Conservation (phyloP, 1,140 invertebrate species). For the Drosophila gunungcola region DNA sequence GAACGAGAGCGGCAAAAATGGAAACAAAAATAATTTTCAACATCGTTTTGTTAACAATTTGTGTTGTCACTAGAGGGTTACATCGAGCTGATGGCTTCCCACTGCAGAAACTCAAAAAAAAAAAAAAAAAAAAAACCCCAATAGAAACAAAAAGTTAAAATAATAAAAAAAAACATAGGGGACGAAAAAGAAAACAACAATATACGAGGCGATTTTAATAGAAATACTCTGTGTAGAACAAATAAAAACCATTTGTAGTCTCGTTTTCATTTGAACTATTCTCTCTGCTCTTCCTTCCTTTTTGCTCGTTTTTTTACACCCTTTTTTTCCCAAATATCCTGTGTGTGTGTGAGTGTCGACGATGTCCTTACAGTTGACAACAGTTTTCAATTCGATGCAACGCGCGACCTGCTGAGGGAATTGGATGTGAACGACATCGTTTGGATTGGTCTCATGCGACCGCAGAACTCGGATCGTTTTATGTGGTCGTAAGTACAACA, state of each 20-base stretch:
- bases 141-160: conserved; percentile 36
- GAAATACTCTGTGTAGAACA: conserved; percentile 63
- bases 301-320: conserved; percentile 2
- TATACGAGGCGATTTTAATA: conserved; percentile 62
- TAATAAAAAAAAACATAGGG: not conserved
- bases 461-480: conserved; percentile 88
- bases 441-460: conserved; percentile 90
- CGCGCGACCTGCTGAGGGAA: conserved; percentile 90
- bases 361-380: conserved; percentile 87
- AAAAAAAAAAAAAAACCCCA: conserved; percentile 16
- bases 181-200: conserved; percentile 36
- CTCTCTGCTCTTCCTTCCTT: conserved; percentile 7
- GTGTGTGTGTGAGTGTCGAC: not conserved
- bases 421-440: conserved; percentile 89
- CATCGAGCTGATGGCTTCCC: conserved; percentile 13
- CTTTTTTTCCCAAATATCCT: conserved; percentile 58
- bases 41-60: conserved; percentile 58
- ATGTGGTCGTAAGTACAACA: conserved; percentile 89
- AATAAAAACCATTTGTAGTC: conserved; percentile 77
- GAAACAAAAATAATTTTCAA: conserved; percentile 42
- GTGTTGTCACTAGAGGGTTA: conserved; percentile 49
- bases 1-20: conserved; percentile 15
- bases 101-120: not conserved
- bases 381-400: conserved; percentile 90
- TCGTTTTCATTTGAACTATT: conserved; percentile 55